Evolutionary conservation across 2,888 invertebrate species (phyloP).

Genomic region (Nowickia ferox): DNA sequence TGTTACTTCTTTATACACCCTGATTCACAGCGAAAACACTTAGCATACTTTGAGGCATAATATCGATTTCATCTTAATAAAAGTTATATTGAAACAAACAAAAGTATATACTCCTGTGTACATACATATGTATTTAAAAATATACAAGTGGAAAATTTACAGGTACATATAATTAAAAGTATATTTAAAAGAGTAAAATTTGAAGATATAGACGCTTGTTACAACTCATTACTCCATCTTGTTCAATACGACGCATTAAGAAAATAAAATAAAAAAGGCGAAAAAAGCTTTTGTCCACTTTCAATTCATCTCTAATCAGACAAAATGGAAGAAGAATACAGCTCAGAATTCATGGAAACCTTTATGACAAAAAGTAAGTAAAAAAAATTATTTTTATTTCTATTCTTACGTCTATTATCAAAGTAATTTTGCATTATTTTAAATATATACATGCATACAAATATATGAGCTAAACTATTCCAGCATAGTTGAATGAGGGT

Average conservation of each 20-base stretch:
- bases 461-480: background rate
- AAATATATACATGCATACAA: background rate
- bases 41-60: slow-evolving; percentile 63
- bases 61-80: slow-evolving; percentile 57
- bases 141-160: slow-evolving; percentile 32
- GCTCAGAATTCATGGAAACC: slow-evolving; percentile 79
- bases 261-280: background rate
- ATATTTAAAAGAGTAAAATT: background rate
- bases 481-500: background rate
- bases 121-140: slow-evolving; percentile 23
- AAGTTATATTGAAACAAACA: slow-evolving; percentile 23
- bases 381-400: background rate
- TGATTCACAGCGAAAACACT: slow-evolving; percentile 34
- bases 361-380: slow-evolving; percentile 82
- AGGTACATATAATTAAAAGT: background rate
- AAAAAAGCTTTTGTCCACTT: slow-evolving; percentile 9
- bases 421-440: too few relatives aligned
- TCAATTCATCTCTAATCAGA: slow-evolving; percentile 17
- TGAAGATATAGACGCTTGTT: background rate
- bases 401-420: background rate
- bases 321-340: slow-evolving; percentile 81
- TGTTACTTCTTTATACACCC: slow-evolving; percentile 32
- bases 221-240: background rate
- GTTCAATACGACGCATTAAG: slow-evolving; percentile 39
- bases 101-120: too few relatives aligned